Evolutionary conservation across 2,113 vertebrate genomes (phyloP).

Genomic region (Thomomys bottae): DNA sequence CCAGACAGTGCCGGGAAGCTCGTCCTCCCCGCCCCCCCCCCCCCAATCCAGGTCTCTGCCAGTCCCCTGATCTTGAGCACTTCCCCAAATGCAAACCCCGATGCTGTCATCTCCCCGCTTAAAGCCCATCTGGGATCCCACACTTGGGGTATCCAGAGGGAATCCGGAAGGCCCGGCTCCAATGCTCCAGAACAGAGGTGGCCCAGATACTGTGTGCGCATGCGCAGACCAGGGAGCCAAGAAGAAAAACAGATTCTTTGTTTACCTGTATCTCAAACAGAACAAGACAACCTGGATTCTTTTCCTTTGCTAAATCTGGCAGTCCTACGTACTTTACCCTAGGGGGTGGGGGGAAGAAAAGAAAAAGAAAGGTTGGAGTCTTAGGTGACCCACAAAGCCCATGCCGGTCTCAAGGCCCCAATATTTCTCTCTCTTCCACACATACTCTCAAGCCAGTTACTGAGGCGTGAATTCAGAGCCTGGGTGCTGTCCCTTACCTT

Average conservation of each 20-base stretch:
- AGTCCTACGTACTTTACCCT: neutral
- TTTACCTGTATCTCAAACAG: slow-evolving; percentile 1
- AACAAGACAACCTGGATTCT: slow-evolving; percentile 31
- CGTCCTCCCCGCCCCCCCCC: neutral
- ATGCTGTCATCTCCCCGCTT: neutral
- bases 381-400: neutral
- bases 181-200: neutral
- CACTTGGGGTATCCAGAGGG: neutral
- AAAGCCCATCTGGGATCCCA: neutral
- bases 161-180: neutral
- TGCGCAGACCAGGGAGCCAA: neutral
- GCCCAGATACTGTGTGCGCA: neutral
- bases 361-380: neutral
- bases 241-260: neutral
- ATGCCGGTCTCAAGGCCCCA: neutral
- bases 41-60: neutral
- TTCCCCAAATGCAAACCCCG: slow-evolving; percentile 14
- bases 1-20: neutral
- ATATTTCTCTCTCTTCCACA: neutral
- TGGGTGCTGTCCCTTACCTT: too few species aligned
- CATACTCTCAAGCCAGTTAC: neutral
- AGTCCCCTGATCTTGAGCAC: neutral
- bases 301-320: slow-evolving; percentile 4
- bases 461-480: too few species aligned
- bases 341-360: neutral